A percentile compares a stretch with the other conserved stretches of the same genome.
These are phyloP conservation scores for Barypeithes pellucidus DNA, from an alignment of 2,888 invertebrate species.

Conservation along the genomic window DNA sequence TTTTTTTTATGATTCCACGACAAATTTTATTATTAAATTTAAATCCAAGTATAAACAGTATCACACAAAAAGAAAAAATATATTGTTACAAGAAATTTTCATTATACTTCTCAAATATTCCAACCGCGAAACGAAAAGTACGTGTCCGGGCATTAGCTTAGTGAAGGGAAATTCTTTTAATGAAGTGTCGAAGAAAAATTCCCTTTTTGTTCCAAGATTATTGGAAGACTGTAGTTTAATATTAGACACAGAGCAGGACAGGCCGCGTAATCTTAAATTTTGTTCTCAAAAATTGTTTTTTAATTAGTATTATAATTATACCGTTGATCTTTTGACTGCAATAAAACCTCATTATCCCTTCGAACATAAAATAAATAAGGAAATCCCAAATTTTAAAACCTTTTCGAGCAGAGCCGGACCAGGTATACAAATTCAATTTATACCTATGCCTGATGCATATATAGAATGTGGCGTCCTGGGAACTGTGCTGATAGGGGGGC, in stretches of 20 bases:
- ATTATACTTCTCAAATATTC: conserved; percentile 18
- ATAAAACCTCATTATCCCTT: too few species aligned
- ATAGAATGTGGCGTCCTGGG: too few species aligned
- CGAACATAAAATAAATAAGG: too few species aligned
- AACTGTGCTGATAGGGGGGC: too few species aligned
- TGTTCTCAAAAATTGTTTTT: too few species aligned
- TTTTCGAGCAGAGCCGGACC: too few species aligned
- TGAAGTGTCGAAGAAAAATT: conserved; percentile 13
- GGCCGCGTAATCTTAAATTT: neutral
- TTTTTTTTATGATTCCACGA: neutral
- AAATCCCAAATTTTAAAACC: too few species aligned
- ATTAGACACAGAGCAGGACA: neutral
- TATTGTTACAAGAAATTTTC: conserved; percentile 1
- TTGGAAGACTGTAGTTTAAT: conserved; percentile 13
- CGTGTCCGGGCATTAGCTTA: conserved; percentile 15
- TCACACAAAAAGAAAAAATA: neutral
- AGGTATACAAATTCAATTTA: too few species aligned
- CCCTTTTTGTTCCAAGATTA: neutral
- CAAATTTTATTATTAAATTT: neutral
- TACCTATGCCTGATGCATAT: too few species aligned
- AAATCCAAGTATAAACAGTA: neutral
- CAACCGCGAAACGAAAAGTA: conserved; percentile 15
- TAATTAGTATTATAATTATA: too few species aligned
- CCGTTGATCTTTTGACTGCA: too few species aligned
- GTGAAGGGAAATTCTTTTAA: conserved; percentile 9